Conservation (phyloP, 2,888 invertebrate species). For the Mythimna ferrago region DNA sequence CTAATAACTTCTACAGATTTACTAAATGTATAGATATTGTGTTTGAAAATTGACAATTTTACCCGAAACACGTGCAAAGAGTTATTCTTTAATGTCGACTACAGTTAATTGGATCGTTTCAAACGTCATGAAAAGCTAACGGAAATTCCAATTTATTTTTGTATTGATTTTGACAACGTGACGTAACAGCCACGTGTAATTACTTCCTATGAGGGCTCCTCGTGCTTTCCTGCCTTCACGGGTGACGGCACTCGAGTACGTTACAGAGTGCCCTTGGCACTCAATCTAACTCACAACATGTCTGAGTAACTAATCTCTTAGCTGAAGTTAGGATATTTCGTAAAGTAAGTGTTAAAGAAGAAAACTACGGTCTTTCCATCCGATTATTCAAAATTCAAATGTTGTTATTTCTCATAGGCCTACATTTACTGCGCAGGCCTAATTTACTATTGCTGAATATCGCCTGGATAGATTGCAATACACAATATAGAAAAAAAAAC, state of each 20-base stretch:
- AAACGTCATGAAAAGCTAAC: conserved; percentile 22
- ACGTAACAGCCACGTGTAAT: conserved; percentile 20
- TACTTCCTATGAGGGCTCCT: conserved; percentile 26
- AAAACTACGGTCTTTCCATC: no score
- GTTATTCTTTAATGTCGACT: conserved; percentile 20
- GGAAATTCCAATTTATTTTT: conserved; percentile 50
- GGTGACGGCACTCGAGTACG: conserved; percentile 24
- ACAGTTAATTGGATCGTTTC: conserved; percentile 32
- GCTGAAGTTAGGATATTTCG: neutral
- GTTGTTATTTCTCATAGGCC: no score
- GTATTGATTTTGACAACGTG: conserved; percentile 41
- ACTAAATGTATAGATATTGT: neutral
- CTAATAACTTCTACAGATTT: no score
- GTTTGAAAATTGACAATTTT: neutral
- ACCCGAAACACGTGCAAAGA: conserved; percentile 22
- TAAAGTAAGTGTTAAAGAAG: neutral
- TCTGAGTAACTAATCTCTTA: conserved; percentile 12
- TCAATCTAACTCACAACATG: conserved; percentile 23
- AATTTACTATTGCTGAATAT: no score
- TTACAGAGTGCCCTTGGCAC: conserved; percentile 12
- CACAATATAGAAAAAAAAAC: no score
- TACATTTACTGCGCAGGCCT: no score
- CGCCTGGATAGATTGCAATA: no score
- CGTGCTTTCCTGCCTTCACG: conserved; percentile 8
- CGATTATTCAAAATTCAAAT: no score